Conservation (phyloP, 2,888 invertebrate species). For the Seira musarum region DNA sequence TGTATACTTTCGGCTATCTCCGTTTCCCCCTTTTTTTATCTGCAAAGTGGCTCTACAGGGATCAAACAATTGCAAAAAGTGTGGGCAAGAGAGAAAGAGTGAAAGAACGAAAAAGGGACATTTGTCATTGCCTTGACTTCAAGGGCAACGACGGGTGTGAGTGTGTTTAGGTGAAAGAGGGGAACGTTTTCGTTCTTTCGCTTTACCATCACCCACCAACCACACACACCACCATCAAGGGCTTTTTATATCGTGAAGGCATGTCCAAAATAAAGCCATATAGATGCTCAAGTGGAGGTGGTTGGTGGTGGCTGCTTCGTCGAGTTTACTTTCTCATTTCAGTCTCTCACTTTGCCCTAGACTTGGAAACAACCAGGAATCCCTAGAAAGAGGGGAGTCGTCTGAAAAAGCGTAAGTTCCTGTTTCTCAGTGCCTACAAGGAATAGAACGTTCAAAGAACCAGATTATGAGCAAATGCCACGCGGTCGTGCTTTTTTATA, state of each 20-base stretch:
- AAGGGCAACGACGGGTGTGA: slow-evolving; percentile 51
- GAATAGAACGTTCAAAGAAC: background rate
- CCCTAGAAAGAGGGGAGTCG: no score
- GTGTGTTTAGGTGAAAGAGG: slow-evolving; percentile 5
- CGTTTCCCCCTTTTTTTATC: slow-evolving; percentile 38
- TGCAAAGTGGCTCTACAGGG: slow-evolving; percentile 47
- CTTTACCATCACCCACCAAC: slow-evolving; percentile 1
- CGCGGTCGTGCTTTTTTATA: background rate
- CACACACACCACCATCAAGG: slow-evolving; percentile 12
- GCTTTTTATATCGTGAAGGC: background rate
- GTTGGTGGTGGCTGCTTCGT: slow-evolving; percentile 41
- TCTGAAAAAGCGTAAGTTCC: no score
- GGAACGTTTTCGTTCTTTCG: background rate
- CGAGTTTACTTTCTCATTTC: background rate
- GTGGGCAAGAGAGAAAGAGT: slow-evolving; percentile 31
- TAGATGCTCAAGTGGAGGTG: slow-evolving; percentile 32
- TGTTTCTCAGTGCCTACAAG: background rate
- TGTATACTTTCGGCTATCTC: slow-evolving; percentile 55
- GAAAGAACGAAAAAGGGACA: slow-evolving; percentile 29
- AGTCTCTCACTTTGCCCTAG: background rate
- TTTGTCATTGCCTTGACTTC: slow-evolving; percentile 55
- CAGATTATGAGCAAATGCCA: slow-evolving; percentile 4
- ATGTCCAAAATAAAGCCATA: slow-evolving; percentile 37
- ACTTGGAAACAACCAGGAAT: background rate
- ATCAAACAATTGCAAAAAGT: slow-evolving; percentile 41